Evolutionary conservation across 2,797 vertebrate genomes (phyloP).

Genomic region (Poecilia wingei): DNA sequence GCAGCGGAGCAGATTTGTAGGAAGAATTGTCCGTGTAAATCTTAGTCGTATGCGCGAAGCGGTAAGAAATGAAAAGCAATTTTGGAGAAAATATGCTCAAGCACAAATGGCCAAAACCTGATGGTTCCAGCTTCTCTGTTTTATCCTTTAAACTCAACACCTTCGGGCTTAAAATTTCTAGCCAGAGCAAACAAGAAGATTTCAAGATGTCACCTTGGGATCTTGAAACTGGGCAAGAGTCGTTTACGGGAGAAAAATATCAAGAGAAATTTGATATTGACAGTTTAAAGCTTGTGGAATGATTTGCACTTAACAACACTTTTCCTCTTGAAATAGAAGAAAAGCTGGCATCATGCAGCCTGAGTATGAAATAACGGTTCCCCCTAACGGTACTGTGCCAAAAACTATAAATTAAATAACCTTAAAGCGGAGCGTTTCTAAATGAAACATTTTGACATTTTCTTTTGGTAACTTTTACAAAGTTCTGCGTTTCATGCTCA

Average conservation of each 20-base stretch:
- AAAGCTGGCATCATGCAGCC: constrained; percentile 2
- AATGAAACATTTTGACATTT: constrained; percentile 31
- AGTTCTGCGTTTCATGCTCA: constrained; percentile 50
- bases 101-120: constrained; percentile 1
- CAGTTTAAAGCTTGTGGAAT: constrained; percentile 20
- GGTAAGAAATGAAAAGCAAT: constrained; percentile 10
- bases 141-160: constrained; percentile 19
- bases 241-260: constrained; percentile 1
- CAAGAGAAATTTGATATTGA: constrained; percentile 12
- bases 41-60: neutral
- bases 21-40: constrained; percentile 9
- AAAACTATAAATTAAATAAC: constrained; percentile 4
- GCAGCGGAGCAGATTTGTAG: constrained; percentile 4
- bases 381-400: neutral
- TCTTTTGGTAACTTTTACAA: constrained; percentile 32
- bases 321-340: constrained; percentile 41
- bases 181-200: constrained; percentile 7
- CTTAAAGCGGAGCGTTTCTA: neutral
- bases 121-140: constrained; percentile 8
- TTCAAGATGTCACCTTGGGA: constrained; percentile 19
- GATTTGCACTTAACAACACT: constrained; percentile 23
- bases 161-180: constrained; percentile 14
- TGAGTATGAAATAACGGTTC: neutral
- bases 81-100: neutral
- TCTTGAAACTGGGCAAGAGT: constrained; percentile 9